Percentiles rank a stretch among this genome's conserved stretches.
Conservation (phyloP, 2,113 vertebrate species). For the human (Homo sapiens) region DNA sequence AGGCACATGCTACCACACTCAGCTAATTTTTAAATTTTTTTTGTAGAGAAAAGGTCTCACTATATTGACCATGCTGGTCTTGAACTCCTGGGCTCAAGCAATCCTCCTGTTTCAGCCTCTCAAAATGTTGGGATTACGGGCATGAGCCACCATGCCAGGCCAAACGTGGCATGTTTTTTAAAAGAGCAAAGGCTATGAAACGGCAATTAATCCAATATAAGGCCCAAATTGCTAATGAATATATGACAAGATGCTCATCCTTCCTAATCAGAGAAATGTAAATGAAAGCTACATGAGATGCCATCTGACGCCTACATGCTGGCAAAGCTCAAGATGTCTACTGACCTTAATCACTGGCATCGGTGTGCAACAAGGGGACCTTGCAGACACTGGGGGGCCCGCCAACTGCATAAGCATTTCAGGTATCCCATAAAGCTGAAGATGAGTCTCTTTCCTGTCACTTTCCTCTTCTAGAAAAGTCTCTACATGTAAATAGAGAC, state of each 20-base stretch:
- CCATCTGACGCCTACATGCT: rapidly evolving
- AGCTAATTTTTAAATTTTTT: too few species aligned
- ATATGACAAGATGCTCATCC: background rate
- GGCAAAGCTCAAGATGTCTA: background rate
- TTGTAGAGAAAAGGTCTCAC: too few species aligned
- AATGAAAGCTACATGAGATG: background rate
- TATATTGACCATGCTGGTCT: too few species aligned
- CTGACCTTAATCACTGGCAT: rapidly evolving
- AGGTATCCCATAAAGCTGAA: background rate
- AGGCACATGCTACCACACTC: too few species aligned
- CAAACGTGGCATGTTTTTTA: too few species aligned
- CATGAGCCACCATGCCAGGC: too few species aligned
- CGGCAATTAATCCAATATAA: background rate
- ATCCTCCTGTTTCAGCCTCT: too few species aligned
- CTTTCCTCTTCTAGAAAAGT: background rate
- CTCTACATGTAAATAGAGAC: background rate
- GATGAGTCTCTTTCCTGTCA: background rate
- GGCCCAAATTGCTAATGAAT: too few species aligned
- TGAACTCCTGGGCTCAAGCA: too few species aligned
- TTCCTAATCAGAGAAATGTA: rapidly evolving
- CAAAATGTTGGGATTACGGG: too few species aligned
- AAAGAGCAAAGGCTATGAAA: background rate
- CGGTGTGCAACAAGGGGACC: rapidly evolving
- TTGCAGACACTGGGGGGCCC: background rate
- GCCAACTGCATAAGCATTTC: rapidly evolving